A percentile compares a stretch with the other conserved stretches of the same genome.
phyloP scores from a whole-genome alignment of 2,113 vertebrate genomes.

The Meriones unguiculatus region DNA sequence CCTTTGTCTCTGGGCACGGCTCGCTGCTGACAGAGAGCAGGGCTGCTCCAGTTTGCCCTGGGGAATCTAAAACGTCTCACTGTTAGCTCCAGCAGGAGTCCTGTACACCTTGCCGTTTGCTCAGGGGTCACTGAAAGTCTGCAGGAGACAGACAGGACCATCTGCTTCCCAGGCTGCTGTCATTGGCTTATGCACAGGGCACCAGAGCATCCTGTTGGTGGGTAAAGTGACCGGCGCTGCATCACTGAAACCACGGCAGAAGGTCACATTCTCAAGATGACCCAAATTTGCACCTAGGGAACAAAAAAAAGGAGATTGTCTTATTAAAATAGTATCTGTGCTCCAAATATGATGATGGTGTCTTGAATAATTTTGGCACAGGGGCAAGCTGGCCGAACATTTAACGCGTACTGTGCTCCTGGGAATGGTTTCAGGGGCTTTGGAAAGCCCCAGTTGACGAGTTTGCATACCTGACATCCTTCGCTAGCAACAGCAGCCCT shows the following conservation, averaged over 20 bases:
- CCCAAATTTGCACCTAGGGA: not conserved
- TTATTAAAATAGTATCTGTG: not conserved
- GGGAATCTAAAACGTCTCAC: not conserved
- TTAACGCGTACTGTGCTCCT: not conserved
- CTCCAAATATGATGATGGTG: too few relatives aligned
- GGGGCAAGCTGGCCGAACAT: not conserved
- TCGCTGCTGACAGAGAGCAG: conserved; percentile 12
- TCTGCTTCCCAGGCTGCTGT: not conserved
- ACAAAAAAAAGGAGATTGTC: not conserved
- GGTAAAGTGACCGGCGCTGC: not conserved
- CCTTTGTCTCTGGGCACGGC: not conserved
- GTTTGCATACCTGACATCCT: accelerated
- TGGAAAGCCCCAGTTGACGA: not conserved
- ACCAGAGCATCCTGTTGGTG: not conserved
- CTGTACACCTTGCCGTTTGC: accelerated
- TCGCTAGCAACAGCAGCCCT: not conserved
- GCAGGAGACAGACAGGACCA: not conserved
- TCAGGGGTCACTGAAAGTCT: not conserved
- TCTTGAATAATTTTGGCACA: not conserved
- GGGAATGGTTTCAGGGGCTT: not conserved
- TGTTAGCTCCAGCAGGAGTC: not conserved
- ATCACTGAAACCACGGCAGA: not conserved
- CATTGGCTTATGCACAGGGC: not conserved
- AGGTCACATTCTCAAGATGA: not conserved
- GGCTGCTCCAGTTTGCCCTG: not conserved